Evolutionary conservation across 2,888 invertebrate species (phyloP).

Genomic region (Sipunculus nudus): DNA sequence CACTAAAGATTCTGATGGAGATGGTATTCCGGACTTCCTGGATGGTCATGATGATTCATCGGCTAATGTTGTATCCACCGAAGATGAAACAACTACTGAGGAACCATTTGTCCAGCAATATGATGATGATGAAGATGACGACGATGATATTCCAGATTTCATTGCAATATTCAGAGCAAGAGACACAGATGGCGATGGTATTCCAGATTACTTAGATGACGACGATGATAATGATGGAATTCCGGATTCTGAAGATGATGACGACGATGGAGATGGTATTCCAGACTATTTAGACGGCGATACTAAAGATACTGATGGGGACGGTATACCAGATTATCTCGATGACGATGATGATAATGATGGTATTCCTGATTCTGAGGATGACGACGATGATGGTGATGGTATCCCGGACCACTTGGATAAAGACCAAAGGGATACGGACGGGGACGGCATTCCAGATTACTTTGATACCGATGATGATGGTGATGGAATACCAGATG

Average conservation of each 20-base stretch:
- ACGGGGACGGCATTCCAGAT: slow-evolving; percentile 37
- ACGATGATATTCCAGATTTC: too few species aligned
- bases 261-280: slow-evolving; percentile 42
- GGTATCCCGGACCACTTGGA: slow-evolving; percentile 48
- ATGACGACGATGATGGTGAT: slow-evolving; percentile 47
- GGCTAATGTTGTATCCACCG: too few species aligned
- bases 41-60: too few species aligned
- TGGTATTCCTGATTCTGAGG: slow-evolving; percentile 45
- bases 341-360: slow-evolving; percentile 42
- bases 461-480: slow-evolving; percentile 23
- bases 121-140: too few species aligned
- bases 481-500: slow-evolving; percentile 27
- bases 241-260: slow-evolving; percentile 40
- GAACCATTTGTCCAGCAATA: too few species aligned
- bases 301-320: slow-evolving; percentile 45
- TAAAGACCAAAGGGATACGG: slow-evolving; percentile 29
- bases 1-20: slow-evolving; percentile 52
- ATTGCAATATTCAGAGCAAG: slow-evolving; percentile 16
- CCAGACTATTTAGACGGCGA: slow-evolving; percentile 48
- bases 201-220: slow-evolving; percentile 48
- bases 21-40: slow-evolving; percentile 33
- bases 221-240: slow-evolving; percentile 51
- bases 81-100: too few species aligned
- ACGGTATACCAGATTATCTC: slow-evolving; percentile 38
- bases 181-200: slow-evolving; percentile 45